Percentiles rank a stretch among this genome's conserved stretches.
Evolutionary conservation across 2,888 invertebrate genomes (phyloP).

Genomic region (Julus scandinavius): DNA sequence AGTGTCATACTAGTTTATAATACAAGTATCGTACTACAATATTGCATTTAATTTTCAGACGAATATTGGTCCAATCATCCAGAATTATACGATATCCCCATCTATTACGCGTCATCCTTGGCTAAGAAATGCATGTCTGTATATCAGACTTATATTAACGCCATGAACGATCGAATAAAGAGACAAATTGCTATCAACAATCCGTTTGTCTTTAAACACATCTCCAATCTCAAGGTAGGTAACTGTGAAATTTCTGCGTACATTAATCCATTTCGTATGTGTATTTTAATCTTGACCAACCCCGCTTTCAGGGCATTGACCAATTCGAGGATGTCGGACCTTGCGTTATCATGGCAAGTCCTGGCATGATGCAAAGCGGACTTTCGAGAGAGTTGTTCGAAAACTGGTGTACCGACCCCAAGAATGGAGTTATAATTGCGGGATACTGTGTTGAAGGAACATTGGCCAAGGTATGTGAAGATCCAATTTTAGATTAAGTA

Average conservation of each 20-base stretch:
- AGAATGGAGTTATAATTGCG: slow-evolving; percentile 98
- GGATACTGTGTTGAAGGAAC: slow-evolving; percentile 76
- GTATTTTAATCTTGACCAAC: slow-evolving; percentile 15
- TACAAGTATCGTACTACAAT: not conserved
- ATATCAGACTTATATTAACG: slow-evolving; percentile 99
- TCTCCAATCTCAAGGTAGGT: slow-evolving; percentile 85
- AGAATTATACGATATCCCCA: slow-evolving; percentile 97
- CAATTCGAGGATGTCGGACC: slow-evolving; percentile 99
- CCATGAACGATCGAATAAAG: slow-evolving; percentile 98
- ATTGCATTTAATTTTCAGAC: slow-evolving; percentile 71
- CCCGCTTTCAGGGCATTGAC: slow-evolving; percentile 83
- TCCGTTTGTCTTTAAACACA: slow-evolving; percentile 98
- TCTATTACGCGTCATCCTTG: slow-evolving; percentile 98
- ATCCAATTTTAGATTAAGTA: too few relatives aligned
- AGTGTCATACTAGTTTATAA: too few relatives aligned
- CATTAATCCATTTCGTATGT: not conserved
- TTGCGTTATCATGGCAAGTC: slow-evolving; percentile 99
- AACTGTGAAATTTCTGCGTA: too few relatives aligned
- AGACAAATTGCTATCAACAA: slow-evolving; percentile 97
- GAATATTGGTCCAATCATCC: slow-evolving; percentile 99
- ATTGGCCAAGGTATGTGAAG: slow-evolving; percentile 66
- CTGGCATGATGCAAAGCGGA: slow-evolving; percentile 99
- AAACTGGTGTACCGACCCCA: slow-evolving; percentile 97
- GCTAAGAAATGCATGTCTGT: slow-evolving; percentile 99
- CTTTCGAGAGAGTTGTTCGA: slow-evolving; percentile 97